Base-by-base conservation (phyloP, 1,140 invertebrate genomes). In the Acyrthosiphon pisum region DNA sequence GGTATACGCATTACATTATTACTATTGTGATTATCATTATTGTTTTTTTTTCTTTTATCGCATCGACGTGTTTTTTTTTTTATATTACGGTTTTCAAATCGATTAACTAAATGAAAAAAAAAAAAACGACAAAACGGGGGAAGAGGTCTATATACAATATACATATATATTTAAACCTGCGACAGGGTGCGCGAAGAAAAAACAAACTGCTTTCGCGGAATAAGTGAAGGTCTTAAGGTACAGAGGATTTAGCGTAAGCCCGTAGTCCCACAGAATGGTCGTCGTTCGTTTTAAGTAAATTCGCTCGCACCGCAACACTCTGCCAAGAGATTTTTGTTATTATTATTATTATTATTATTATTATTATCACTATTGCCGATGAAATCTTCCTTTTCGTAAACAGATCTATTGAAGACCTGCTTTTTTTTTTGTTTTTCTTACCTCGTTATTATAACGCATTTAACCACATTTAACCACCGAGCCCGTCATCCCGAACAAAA, bases 271-370 rank as follows among this genome's bases (percentile, higher is more conserved):
- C 91, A 92, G 91, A 92, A 92, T 93, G 81, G 91, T 93, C 91
- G 91, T 92, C 91, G 35, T 93, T 92, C 81, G 81, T 93, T 93
- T 93, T 93, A 93, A 93, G 91, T 93, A 93, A 93, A 93, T 93
- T 93, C 81, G 91, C 76, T 86, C 68, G 68, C 76, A 92, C 81
- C 91, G 81, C 91, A 86, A 86, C 81, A 86, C 91, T 93, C 76
- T 84, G 76, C 91, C 91, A 53, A 93, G 91, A 86, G 91, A 93
- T 93, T 93, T 93, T 93, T 84, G 30, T 93, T 90, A 86, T 48
- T 83, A 46, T 92, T 84, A 92, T 53, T 84, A 37, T 92, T 84
- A 30, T 50, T 53, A 48, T 37, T 37, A 41, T 18, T 35, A 81
- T n/a, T 48, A 44, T 91, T 76, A 35, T 30, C 35, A 91, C 26